These are phyloP conservation scores for Sclerurus mexicanus DNA, from an alignment of 2,113 vertebrate species.

Conservation along the genomic window DNA sequence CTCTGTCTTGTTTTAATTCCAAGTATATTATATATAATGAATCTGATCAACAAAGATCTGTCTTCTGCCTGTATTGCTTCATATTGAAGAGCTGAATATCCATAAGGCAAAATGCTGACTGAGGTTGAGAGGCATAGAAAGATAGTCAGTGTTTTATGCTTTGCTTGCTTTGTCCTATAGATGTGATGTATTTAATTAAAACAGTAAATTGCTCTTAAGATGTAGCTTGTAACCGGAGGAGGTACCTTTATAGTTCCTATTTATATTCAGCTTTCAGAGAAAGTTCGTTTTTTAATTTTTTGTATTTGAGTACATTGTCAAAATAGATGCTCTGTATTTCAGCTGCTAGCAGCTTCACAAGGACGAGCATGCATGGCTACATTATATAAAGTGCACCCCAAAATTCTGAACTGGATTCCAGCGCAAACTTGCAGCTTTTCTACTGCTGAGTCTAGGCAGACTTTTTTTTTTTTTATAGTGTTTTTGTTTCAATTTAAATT, in stretches of 20 bases:
- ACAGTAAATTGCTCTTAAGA: conserved; percentile 19
- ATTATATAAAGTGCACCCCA: background rate
- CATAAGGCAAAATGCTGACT: background rate
- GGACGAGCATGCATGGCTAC: background rate
- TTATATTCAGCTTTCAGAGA: background rate
- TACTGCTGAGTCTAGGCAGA: background rate
- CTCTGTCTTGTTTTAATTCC: background rate
- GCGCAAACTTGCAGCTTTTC: background rate
- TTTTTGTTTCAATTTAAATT: background rate
- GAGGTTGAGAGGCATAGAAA: background rate
- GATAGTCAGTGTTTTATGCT: background rate
- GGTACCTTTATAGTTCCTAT: background rate
- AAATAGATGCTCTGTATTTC: background rate
- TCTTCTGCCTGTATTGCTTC: background rate
- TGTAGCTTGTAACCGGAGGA: background rate
- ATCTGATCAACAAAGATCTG: background rate
- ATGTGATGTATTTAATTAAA: conserved; percentile 18
- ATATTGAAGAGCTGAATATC: background rate
- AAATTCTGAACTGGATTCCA: background rate
- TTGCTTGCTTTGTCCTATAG: background rate
- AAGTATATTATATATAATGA: background rate
- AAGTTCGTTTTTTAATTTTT: background rate
- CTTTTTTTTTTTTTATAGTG: background rate
- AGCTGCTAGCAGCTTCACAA: background rate
- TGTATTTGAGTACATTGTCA: background rate